Percentiles rank a stretch among this genome's conserved stretches.
Evolutionary conservation across 1,140 invertebrate genomes (phyloP).

Genomic region (Microplitis demolitor): DNA sequence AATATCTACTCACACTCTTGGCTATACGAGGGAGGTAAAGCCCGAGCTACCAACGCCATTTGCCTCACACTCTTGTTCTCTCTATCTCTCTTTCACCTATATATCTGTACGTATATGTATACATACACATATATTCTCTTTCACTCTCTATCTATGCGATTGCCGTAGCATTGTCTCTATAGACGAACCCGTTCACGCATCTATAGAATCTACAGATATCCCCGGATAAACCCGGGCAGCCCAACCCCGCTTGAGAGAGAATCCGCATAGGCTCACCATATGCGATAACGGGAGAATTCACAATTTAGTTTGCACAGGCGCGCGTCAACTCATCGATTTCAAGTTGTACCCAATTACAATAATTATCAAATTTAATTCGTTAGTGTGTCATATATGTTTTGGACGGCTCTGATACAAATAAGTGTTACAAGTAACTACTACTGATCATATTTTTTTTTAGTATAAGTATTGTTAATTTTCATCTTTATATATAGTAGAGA

Average conservation of each 20-base stretch:
- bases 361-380: neutral
- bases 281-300: conserved; percentile 28
- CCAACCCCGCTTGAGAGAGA: neutral
- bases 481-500: too few relatives aligned
- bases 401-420: neutral
- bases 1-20: conserved; percentile 33
- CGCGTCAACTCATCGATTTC: conserved; percentile 11
- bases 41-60: conserved; percentile 2
- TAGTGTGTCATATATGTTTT: neutral
- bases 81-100: conserved; percentile 14
- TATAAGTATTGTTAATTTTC: too few relatives aligned
- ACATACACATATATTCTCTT: neutral
- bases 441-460: too few relatives aligned
- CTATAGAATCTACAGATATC: conserved; percentile 36
- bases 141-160: neutral
- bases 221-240: conserved; percentile 29
- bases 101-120: too few relatives aligned
- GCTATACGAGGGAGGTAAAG: neutral
- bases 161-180: conserved; percentile 1
- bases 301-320: conserved; percentile 31
- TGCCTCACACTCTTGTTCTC: conserved; percentile 7
- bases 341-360: conserved; percentile 19
- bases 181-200: conserved; percentile 25
- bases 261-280: conserved; percentile 26
- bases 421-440: too few relatives aligned